Base-by-base conservation (phyloP, 2,888 invertebrate genomes). In the Hipparchia sbordonii region DNA sequence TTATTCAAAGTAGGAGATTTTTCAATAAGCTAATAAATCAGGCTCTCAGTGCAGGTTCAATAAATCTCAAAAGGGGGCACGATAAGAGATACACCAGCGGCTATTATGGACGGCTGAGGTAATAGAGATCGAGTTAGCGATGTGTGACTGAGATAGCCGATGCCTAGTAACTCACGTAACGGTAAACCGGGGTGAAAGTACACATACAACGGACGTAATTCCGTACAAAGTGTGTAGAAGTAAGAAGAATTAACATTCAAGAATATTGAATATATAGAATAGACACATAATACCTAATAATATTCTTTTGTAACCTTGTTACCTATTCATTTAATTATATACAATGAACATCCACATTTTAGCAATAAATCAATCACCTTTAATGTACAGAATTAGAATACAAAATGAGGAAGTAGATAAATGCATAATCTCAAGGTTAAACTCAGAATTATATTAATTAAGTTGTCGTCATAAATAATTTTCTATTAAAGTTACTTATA, bases 141-240 rank as follows among this genome's bases (percentile, higher is more conserved):
- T 76, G 82, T 78, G 78, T 75, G 82, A 81, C 77, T 76, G 82
- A 87, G 87, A 87, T 77, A 75, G 75, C 80, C 80, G 77, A 81
- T 74, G 79, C 75, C 76, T 81, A 84, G 83, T 85, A 82, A 83
- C 83, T 85, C 84, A 83, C 80, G 80, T 90, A 90, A 91, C 90
- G 87, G 91, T 88, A 84, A 78, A 79, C 75, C 81, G 86, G 86
- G 89, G 90, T 92, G 91, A 92, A 92, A 91, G 90, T 91, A 91
- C 74, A 74, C 73, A 72, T 72, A 51, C 48, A 57, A 71, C 61
- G 61, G 85, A 84, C 83, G 84, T 84, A 84, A 87, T 82, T 80
- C 48, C 48, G 48, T 67, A 56, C 60, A 67, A 56, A 72, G 39
- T 69, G 70, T 60, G 13, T 63, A 72, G 56, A 69, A 52, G 67